Percentiles rank a stretch among this genome's conserved stretches.
phyloP scores from a whole-genome alignment of 2,888 invertebrate species.

The Cheilosia variabilis region DNA sequence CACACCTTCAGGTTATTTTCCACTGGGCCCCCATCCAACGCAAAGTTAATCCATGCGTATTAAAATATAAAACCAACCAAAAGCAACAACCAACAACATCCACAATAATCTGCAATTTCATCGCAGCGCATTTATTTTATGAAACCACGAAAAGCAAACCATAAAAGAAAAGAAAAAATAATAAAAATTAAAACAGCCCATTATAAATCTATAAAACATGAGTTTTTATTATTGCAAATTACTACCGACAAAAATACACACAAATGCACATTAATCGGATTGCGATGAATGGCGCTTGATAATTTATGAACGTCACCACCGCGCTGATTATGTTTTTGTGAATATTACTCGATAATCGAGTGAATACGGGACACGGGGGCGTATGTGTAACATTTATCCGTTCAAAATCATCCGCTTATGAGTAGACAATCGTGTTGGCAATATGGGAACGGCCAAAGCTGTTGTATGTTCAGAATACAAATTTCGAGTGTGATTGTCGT shows the following conservation, averaged over 20 bases:
- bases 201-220: constrained; percentile 38
- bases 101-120: not conserved
- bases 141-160: constrained; percentile 1
- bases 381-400: constrained; percentile 51
- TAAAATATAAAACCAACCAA: not conserved
- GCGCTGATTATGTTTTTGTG: constrained; percentile 22
- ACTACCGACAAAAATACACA: constrained; percentile 15
- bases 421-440: not conserved
- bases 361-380: constrained; percentile 34
- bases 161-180: too few relatives aligned
- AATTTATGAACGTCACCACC: constrained; percentile 32
- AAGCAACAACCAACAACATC: not conserved
- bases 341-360: constrained; percentile 36
- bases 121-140: constrained; percentile 3
- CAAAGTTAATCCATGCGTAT: not conserved
- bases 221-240: constrained; percentile 40
- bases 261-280: constrained; percentile 37
- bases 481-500: constrained; percentile 20
- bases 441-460: constrained; percentile 39
- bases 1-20: too few relatives aligned
- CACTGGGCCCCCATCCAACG: not conserved
- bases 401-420: constrained; percentile 20
- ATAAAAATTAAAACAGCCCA: constrained; percentile 9
- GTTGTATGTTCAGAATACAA: constrained; percentile 54
- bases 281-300: constrained; percentile 41